Conservation (phyloP, 35 echinoderm and acorn worm species). For the Lytechinus pictus region DNA sequence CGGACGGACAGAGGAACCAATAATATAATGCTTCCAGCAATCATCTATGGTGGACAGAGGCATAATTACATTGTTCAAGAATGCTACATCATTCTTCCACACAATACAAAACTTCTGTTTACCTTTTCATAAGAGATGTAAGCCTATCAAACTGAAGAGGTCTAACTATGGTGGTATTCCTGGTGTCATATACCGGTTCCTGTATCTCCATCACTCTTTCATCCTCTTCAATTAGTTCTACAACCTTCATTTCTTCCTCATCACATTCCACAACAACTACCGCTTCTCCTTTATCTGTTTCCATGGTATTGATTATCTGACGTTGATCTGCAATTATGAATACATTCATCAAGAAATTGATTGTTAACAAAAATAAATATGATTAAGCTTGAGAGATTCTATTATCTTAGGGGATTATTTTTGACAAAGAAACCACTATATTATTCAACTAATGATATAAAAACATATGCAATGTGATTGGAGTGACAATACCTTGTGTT, state of each 20-base stretch:
- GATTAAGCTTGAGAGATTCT: not conserved
- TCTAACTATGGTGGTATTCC: conserved; percentile 13
- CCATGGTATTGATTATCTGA: not conserved
- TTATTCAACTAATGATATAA: too few species aligned
- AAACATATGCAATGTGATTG: too few species aligned
- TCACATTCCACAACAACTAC: conserved; percentile 14
- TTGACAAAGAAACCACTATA: too few species aligned
- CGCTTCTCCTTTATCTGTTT: not conserved
- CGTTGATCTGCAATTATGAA: not conserved
- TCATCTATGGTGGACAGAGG: too few species aligned
- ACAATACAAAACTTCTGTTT: not conserved
- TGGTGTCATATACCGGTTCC: not conserved
- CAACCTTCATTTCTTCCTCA: conserved; percentile 17
- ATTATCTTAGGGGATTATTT: not conserved
- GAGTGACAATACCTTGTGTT: too few species aligned
- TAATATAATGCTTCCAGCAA: too few species aligned
- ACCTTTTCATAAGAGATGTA: not conserved
- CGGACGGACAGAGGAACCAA: too few species aligned
- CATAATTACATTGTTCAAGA: too few species aligned
- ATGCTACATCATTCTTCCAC: not conserved
- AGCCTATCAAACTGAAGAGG: not conserved
- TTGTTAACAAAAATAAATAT: not conserved
- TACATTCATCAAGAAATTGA: not conserved
- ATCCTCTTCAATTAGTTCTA: conserved; percentile 38
- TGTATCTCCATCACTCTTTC: conserved; percentile 47